A percentile compares a stretch with the other conserved stretches of the same genome.
Conservation (phyloP, 2,888 invertebrate species). For the Tribolium freemani region DNA sequence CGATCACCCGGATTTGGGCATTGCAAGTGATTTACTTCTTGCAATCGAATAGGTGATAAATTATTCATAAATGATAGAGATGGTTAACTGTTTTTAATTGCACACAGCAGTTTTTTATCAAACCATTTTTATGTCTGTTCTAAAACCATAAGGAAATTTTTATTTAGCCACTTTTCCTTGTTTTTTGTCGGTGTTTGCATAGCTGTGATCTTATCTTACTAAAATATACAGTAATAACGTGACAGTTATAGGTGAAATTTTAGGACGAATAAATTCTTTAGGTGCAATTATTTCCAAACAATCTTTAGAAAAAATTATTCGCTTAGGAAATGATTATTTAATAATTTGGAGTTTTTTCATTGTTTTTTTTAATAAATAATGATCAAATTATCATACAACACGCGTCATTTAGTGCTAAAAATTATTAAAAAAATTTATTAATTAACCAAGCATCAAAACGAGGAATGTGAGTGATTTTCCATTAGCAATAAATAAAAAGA, state of each 20-base stretch:
- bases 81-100: no score
- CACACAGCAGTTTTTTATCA: no score
- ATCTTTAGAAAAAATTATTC: neutral
- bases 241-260: neutral
- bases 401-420: no score
- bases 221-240: neutral
- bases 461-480: no score
- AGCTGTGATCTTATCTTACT: neutral
- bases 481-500: no score
- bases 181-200: neutral
- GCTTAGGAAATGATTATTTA: no score
- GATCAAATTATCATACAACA: no score
- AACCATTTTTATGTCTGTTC: neutral
- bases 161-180: neutral
- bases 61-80: neutral
- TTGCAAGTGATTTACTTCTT: slow-evolving; percentile 1
- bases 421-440: no score
- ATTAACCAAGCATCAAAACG: no score
- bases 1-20: slow-evolving; percentile 30
- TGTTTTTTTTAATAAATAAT: no score
- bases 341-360: no score
- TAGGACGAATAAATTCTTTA: no score
- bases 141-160: neutral
- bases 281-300: neutral
- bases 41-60: neutral